These are phyloP conservation scores for Luffia ferchaultella DNA, from an alignment of 2,888 invertebrate genomes.

Conservation along the genomic window DNA sequence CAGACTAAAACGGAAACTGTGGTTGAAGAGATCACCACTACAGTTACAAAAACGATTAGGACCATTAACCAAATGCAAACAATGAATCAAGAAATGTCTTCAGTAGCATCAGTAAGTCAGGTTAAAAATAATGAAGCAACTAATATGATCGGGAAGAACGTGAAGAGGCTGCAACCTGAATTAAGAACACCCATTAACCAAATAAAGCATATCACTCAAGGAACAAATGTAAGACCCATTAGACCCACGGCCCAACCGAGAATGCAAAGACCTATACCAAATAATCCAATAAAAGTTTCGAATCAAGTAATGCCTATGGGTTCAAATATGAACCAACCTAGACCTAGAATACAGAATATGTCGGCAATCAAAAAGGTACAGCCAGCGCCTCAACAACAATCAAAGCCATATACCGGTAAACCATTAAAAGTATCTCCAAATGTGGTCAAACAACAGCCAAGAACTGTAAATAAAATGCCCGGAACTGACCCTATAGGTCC, in stretches of 20 bases:
- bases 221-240: neutral
- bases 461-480: neutral
- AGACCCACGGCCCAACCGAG: neutral
- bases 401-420: constrained; percentile 24
- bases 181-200: neutral
- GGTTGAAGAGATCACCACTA: constrained; percentile 55
- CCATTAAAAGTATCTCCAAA: constrained; percentile 38
- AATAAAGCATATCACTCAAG: neutral
- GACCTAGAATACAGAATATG: constrained; percentile 28
- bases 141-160: neutral
- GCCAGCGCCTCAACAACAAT: constrained; percentile 20
- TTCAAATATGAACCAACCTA: constrained; percentile 17
- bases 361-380: constrained; percentile 21
- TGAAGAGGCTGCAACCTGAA: neutral
- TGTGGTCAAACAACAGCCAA: constrained; percentile 21
- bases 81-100: constrained; percentile 32
- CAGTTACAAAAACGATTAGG: constrained; percentile 55
- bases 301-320: neutral
- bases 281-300: neutral
- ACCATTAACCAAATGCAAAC: constrained; percentile 40
- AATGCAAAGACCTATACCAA: neutral
- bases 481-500: constrained; percentile 25
- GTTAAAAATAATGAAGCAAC: neutral
- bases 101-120: neutral
- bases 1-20: constrained; percentile 50